Evolutionary conservation across 2,113 vertebrate genomes (phyloP), one percentile per base, ranked within the genome.

Genomic region (Motacilla alba): DNA sequence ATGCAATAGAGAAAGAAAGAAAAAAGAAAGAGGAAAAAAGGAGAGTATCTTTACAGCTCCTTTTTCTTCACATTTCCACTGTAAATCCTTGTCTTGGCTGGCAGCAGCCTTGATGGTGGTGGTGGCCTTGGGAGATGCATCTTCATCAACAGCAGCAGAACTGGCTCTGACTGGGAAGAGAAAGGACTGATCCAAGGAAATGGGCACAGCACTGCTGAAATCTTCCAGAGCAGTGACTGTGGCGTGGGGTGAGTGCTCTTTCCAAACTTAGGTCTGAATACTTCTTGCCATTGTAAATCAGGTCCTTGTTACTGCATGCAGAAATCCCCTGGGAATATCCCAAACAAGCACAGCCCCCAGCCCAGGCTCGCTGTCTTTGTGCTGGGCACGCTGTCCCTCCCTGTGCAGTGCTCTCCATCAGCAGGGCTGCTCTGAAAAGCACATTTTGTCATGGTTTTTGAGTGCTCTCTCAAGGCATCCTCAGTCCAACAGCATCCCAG

Each of bases 141-240:
- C 66, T 49, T 82, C 13, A 41, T 39, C 73, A 59, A 6, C 9
- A 83, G 44, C 49, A 82, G 75, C 79, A 23, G 31, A 2, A 1
- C 59, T 78, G 74, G 35, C 66, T 62, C 33, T 0, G 0, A 1
- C 2, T 0, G 3, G 69, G 56, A 62, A 72, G 43, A 0, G 0
- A 31, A 59, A 55, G 56, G 47, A 13, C 7, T 20, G 28, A 37
- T 53, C 43, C 26, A 78, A 16, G 70, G 81, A 74, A 41, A 37
- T 0, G 1, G n/a, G 43, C 50, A 56, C 0, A 0, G 64, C 21
- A 11, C 60, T 91, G 47, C 82, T 43, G 23, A n/a, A 58, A 49
- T 64, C 33, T 9, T 2, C 24, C 6, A 3, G 81, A 20, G 31
- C 16, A 53, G 55, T 4, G 1, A 10, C 3, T 2, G 11, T 20